Evolutionary conservation across 2,797 vertebrate species (phyloP).

Genomic region (Pangasius macronema): DNA sequence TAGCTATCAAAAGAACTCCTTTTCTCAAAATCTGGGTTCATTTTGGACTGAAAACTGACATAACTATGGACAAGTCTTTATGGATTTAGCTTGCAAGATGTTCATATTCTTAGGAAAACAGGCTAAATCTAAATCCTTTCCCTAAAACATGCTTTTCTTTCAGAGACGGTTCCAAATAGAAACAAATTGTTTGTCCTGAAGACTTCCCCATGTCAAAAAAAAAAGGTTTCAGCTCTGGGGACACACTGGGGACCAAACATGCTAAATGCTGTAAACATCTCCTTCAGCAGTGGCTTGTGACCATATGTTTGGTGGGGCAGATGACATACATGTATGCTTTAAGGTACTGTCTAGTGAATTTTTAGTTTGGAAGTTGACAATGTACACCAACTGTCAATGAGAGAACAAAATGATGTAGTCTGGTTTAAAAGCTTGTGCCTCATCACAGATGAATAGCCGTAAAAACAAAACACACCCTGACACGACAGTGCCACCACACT

Average conservation of each 20-base stretch:
- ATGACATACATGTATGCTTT: background rate
- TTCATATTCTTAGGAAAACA: background rate
- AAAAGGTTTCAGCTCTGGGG: background rate
- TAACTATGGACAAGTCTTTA: background rate
- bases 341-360: background rate
- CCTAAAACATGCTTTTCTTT: background rate
- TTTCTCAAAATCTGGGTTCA: background rate
- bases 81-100: background rate
- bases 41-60: background rate
- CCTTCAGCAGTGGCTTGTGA: background rate
- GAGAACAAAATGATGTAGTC: background rate
- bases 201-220: background rate
- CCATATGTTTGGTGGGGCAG: background rate
- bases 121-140: background rate
- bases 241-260: background rate
- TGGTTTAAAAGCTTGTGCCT: background rate
- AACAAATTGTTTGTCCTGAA: background rate
- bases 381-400: background rate
- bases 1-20: background rate
- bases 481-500: no score
- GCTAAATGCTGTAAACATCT: background rate
- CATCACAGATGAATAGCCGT: no score
- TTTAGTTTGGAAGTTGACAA: background rate
- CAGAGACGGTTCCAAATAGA: background rate
- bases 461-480: no score